These are phyloP conservation scores for Darevskia mixta DNA, from an alignment of 2,797 vertebrate species.

Conservation along the genomic window DNA sequence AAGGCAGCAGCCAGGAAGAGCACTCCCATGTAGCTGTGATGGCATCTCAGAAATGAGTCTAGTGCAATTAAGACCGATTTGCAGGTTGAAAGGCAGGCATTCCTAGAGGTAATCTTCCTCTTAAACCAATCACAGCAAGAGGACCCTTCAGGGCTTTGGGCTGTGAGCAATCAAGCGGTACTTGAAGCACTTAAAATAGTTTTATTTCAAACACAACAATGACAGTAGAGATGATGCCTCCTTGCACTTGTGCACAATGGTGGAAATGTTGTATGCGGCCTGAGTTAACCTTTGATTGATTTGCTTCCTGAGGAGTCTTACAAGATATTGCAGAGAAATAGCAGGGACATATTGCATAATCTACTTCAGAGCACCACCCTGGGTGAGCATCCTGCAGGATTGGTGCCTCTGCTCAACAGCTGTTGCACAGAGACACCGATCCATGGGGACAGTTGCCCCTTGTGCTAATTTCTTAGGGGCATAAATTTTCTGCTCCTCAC, in stretches of 20 bases:
- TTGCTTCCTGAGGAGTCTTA: not conserved
- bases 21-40: not conserved
- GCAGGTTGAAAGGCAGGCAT: not conserved
- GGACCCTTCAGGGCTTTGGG: not conserved
- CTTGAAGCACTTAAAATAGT: constrained; percentile 24
- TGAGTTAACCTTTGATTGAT: not conserved
- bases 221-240: not conserved
- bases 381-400: too few species aligned
- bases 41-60: not conserved
- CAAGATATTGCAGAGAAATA: not conserved
- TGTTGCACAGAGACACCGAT: too few species aligned
- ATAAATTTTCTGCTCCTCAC: too few species aligned
- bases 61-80: not conserved
- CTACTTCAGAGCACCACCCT: too few species aligned
- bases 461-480: too few species aligned
- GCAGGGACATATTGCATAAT: not conserved
- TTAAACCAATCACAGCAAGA: constrained; percentile 23
- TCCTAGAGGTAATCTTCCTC: constrained; percentile 23
- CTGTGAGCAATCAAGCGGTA: constrained; percentile 14
- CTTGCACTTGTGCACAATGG: not conserved
- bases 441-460: too few species aligned
- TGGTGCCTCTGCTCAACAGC: too few species aligned
- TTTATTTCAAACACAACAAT: constrained; percentile 7
- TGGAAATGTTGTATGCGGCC: not conserved
- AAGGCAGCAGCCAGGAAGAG: too few species aligned